These are phyloP conservation scores for Salpingus planirostris DNA, from an alignment of 2,888 invertebrate species.

Conservation along the genomic window DNA sequence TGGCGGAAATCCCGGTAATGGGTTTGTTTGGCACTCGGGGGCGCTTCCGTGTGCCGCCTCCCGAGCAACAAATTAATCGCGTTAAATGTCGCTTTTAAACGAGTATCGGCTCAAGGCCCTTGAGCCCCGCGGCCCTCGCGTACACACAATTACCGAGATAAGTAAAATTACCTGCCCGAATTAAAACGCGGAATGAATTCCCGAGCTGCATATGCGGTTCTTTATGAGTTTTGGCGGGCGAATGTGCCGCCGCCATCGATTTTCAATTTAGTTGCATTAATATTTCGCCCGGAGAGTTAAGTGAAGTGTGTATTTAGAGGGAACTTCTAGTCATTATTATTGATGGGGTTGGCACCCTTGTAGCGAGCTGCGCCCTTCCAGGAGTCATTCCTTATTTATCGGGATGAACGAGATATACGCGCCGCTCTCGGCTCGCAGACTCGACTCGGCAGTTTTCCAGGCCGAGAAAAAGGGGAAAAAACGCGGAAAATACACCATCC, in stretches of 20 bases:
- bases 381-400: slow-evolving; percentile 34
- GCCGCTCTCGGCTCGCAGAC: too few relatives aligned
- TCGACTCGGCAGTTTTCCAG: too few relatives aligned
- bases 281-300: slow-evolving; percentile 38
- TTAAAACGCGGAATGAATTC: too few relatives aligned
- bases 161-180: slow-evolving; percentile 16
- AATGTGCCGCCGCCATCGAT: too few relatives aligned
- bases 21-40: too few relatives aligned
- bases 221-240: too few relatives aligned
- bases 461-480: too few relatives aligned
- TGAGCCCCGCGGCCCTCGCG: slow-evolving; percentile 10
- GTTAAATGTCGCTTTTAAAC: slow-evolving; percentile 15
- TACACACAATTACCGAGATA: slow-evolving; percentile 14
- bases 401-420: slow-evolving; percentile 22
- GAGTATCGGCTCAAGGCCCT: slow-evolving; percentile 12
- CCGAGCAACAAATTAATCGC: slow-evolving; percentile 14
- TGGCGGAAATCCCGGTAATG: too few relatives aligned
- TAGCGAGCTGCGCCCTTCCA: slow-evolving; percentile 24
- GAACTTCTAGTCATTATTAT: slow-evolving; percentile 38
- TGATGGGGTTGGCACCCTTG: slow-evolving; percentile 37
- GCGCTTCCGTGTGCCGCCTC: slow-evolving; percentile 8
- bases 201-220: too few relatives aligned
- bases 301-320: slow-evolving; percentile 38
- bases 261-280: slow-evolving; percentile 40
- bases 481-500: too few relatives aligned